Evolutionary conservation across 1,140 invertebrate species (phyloP), one percentile per base, ranked within the genome.

Genomic region (Chrysomallon squamiferum): DNA sequence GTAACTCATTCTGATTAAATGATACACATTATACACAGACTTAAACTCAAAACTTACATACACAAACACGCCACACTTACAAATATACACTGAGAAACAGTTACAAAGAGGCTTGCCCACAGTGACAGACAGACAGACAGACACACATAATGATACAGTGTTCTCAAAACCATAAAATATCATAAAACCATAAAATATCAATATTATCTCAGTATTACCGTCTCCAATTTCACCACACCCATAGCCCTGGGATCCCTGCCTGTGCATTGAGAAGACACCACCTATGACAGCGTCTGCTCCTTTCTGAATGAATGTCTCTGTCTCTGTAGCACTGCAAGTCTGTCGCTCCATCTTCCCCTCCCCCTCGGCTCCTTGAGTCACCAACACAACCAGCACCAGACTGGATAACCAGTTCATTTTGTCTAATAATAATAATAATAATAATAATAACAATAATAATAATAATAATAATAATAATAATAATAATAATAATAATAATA

Each of bases 211-310:
- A 35, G 27, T 45, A 69, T 71, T 71, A 79, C 77, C 66, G 61
- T 45, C 54, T 25, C 41, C 30, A n/a, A 69, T 58, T 9, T 59
- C 54, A 15, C 79, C 80, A 76, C 80, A 82, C 3, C 79, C 80
- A 59, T 71, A 76, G 15, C 73, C 76, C 45, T 66, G 56, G 22
- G 50, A 47, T 0, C 70, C 74, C 13, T 65, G 11, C 22, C 66
- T 33, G 30, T 73, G 73, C 49, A 81, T 69, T n/a, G 47, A 54
- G 25, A 79, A 62, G n/a, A 81, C 57, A 11, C 79, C 79, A 27
- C 74, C 74, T 15, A 81, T 68, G 56, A 77, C 67, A 15, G 79
- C 79, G 20, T 73, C 59, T 11, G 77, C 74, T 43, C 71, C 72
- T 13, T 64, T 29, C 47, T 81, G 73, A 33, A 81, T 78, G 15